Evolutionary conservation across 2,113 vertebrate genomes (phyloP), one percentile per base, ranked within the genome.

Genomic region (Tachysurus vachellii): DNA sequence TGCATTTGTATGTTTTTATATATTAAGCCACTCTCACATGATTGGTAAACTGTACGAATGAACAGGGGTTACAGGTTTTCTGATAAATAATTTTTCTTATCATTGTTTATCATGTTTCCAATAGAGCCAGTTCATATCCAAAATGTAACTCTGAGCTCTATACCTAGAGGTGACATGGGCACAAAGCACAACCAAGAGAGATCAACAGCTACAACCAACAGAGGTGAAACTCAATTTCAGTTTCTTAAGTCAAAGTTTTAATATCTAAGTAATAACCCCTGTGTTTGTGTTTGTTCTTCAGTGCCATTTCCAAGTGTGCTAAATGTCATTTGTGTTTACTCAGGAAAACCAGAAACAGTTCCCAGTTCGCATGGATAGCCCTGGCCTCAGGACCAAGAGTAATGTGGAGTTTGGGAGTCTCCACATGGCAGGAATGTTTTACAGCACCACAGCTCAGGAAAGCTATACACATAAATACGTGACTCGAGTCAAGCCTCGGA

Each of bases 161-260:
- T 93, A 5, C 88, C 89, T 10, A 16, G 31, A 6, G 91, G 90
- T 5, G 88, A 91, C 77, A 83, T 42, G 10, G 84, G 92, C 80
- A 7, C 1, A 1, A 36, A n/a, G 70, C 8, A 8, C 62, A 89
- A 91, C 85, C 71, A 70, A 50, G 89, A 89, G 17, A 83, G 70
- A 64, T 85, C 85, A 88, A 88, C 80, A n/a, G 10, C 66, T 68
- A 86, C 90, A 82, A 90, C 87, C 31, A 91, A 85, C 88, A 68
- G 28, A 93, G 73, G 91, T 93, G 73, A 86, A 89, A 83, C 42
- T 54, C 76, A 28, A 3, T 53, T 77, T 8, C n/a, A 54, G 4
- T 66, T 31, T 66, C 28, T 36, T 31, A 62, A 10, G 70, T 75
- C 42, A 66, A 31, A 73, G 10, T 71, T 77, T 70, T 14, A 75